Evolutionary conservation across 2,888 invertebrate species (phyloP).

Genomic region (Mesochorus sp.): DNA sequence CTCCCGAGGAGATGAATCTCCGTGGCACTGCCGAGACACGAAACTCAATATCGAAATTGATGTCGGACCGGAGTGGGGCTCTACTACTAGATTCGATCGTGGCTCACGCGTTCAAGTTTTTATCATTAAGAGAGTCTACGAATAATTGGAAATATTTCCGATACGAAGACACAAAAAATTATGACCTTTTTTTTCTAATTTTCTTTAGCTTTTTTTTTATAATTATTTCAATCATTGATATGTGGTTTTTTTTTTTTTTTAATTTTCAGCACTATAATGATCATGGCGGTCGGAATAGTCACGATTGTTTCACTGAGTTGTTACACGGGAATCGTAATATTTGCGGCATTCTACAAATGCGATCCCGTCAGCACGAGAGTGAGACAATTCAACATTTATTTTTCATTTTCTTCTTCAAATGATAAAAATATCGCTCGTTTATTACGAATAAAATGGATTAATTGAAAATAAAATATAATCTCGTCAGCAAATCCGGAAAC

Average conservation of each 20-base stretch:
- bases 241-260: too few species aligned
- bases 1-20: slow-evolving; percentile 27
- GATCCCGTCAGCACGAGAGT: slow-evolving; percentile 91
- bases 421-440: too few species aligned
- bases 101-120: not conserved
- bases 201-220: too few species aligned
- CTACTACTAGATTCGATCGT: slow-evolving; percentile 30
- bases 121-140: too few species aligned
- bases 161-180: too few species aligned
- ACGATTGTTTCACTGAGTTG: slow-evolving; percentile 90
- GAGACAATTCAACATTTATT: slow-evolving; percentile 33
- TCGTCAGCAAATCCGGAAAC: slow-evolving; percentile 84
- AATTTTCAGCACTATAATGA: slow-evolving; percentile 87
- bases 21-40: not conserved
- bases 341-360: slow-evolving; percentile 91
- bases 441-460: slow-evolving; percentile 20
- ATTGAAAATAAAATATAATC: not conserved
- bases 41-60: slow-evolving; percentile 7
- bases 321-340: slow-evolving; percentile 93
- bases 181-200: too few species aligned
- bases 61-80: slow-evolving; percentile 35
- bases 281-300: slow-evolving; percentile 90
- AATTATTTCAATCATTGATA: too few species aligned
- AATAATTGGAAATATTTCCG: too few species aligned
- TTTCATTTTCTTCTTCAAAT: not conserved